Evolutionary conservation across 2,888 invertebrate genomes (phyloP).

Genomic region (Resseliella maxima): DNA sequence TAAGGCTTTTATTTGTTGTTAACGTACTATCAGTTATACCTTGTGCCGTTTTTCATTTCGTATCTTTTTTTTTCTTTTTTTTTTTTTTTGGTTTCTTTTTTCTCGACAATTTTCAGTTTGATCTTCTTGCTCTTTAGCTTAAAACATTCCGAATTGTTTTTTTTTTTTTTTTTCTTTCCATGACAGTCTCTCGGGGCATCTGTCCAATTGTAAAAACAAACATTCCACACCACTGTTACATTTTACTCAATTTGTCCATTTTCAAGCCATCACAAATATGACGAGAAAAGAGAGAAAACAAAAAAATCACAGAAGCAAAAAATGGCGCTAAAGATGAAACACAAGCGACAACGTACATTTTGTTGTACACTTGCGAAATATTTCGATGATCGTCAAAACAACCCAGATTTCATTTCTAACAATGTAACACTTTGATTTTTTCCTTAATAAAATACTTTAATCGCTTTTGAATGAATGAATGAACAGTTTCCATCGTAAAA

Average conservation of each 20-base stretch:
- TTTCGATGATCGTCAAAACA: not conserved
- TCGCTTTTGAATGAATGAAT: not conserved
- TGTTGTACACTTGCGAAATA: not conserved
- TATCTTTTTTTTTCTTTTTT: not conserved
- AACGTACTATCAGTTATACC: not conserved
- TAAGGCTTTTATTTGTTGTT: conserved; percentile 20
- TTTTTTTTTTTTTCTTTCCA: not conserved
- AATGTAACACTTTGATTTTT: not conserved
- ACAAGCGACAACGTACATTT: not conserved
- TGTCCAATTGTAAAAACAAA: conserved; percentile 26
- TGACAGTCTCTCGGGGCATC: conserved; percentile 20
- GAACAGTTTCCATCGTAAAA: conserved; percentile 5
- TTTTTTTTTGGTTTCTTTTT: not conserved
- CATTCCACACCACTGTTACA: not conserved
- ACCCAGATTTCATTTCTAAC: not conserved
- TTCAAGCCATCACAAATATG: not conserved
- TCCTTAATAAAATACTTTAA: not conserved
- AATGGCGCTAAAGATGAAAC: not conserved
- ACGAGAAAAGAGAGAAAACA: no score
- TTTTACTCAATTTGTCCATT: conserved; percentile 14
- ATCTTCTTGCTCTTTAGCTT: not conserved
- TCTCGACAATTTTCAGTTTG: not conserved
- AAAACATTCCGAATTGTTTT: not conserved
- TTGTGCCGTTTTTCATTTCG: conserved; percentile 29
- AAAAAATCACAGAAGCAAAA: no score